Evolutionary conservation across 2,113 vertebrate genomes (phyloP), one percentile per base, ranked within the genome.

Genomic region (Gymnobelideus leadbeateri): DNA sequence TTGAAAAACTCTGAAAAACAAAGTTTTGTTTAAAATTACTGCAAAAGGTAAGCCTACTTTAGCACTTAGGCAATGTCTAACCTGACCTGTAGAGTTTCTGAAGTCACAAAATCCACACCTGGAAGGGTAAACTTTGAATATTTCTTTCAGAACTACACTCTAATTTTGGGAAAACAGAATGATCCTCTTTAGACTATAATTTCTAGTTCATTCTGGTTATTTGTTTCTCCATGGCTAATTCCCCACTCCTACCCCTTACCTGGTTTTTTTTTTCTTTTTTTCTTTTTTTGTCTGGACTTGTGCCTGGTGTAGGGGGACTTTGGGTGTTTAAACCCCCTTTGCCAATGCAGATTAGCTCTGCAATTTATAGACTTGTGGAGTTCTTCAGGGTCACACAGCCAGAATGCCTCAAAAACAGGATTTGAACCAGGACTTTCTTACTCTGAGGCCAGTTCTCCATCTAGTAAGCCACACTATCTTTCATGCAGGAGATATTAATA

Each of bases 141-240:
- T 26, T 51, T 91, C 89, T 50, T 95, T 68, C 94, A 89, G 55
- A 94, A 77, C 21, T 91, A 90, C 25, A 54, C 51, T 49, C 26
- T 77, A 25, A 52, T 84, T 91, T 46, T 51, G 21, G 26, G 14
- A 93, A 95, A 94, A 93, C 14, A 47, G 6, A 28, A 90, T 3
- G 28, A 14, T 91, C 53, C n/a, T n/a, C 7, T 92, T 97, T 91
- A 51, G 93, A 89, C 46, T 46, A 47, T 31, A 46, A 94, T 93
- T 95, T 94, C 26, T 91, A 96, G 49, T 92, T 92, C 94, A 46
- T 26, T 51, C 6, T 49, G 93, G 47, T 5, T 89, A 92, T 90
- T 92, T 93, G 54, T n/a, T 77, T n/a, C 68, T 21, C 37, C 37
- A n/a, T 77, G 37, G 37, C 7, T 37, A 77, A 77, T 14, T n/a